Conservation (phyloP, 2,797 vertebrate species). For the Sardinella longiceps region DNA sequence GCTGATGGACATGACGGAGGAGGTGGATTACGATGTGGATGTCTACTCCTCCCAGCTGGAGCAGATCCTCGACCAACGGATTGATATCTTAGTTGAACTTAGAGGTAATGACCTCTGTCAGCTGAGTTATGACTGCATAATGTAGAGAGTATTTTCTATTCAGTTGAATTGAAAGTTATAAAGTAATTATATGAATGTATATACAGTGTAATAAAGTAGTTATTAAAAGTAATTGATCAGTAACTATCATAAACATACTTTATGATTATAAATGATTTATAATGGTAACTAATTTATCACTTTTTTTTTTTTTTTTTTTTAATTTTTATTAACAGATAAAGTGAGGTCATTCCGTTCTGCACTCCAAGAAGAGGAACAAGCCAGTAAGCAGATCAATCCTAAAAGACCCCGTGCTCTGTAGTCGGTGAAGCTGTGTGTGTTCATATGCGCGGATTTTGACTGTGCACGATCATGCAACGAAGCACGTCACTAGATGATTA, state of each 20-base stretch:
- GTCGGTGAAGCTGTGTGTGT: background rate
- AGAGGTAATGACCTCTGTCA: constrained; percentile 76
- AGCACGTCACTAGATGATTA: constrained; percentile 28
- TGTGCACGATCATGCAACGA: constrained; percentile 4
- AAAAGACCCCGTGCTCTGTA: constrained; percentile 87
- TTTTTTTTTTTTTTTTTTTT: too few relatives aligned
- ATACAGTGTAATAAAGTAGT: too few relatives aligned
- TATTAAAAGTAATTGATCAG: too few relatives aligned
- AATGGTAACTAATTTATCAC: background rate
- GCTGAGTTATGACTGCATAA: too few relatives aligned
- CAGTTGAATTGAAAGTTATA: too few relatives aligned
- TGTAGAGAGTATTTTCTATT: too few relatives aligned
- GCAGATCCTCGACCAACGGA: constrained; percentile 95
- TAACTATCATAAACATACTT: too few relatives aligned
- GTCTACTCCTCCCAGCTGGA: constrained; percentile 94
- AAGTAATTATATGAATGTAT: too few relatives aligned
- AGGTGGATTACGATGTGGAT: constrained; percentile 97
- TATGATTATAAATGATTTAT: too few relatives aligned
- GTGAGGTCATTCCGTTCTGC: constrained; percentile 96
- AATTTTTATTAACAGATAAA: constrained; percentile 88
- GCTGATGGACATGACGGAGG: constrained; percentile 95
- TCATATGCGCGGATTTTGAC: background rate
- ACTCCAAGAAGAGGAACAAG: constrained; percentile 96
- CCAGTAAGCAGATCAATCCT: constrained; percentile 98
- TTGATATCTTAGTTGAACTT: constrained; percentile 92